Conservation (phyloP, 2,888 invertebrate genomes). For the Cancer borealis region DNA sequence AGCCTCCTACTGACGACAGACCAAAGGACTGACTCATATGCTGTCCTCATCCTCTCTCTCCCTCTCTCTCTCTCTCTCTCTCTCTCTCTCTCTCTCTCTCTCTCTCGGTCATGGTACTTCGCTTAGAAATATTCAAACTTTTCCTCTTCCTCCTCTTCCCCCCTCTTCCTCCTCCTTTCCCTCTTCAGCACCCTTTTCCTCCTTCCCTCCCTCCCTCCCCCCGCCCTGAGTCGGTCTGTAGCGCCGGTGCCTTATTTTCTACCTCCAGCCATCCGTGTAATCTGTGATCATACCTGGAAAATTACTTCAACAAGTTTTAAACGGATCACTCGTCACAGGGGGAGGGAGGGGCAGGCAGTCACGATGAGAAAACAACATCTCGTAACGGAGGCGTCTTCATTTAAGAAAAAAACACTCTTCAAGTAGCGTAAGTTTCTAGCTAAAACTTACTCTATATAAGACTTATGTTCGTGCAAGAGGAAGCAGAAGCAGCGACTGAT, state of each 20-base stretch:
- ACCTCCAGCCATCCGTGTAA: conserved; percentile 55
- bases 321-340: conserved; percentile 49
- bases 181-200: background rate
- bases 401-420: background rate
- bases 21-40: no score
- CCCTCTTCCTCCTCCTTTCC: background rate
- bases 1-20: no score
- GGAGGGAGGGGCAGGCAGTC: background rate
- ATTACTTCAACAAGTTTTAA: conserved; percentile 62
- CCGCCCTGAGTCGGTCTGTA: background rate
- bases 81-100: background rate
- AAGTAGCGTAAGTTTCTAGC: background rate
- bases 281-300: conserved; percentile 68
- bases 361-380: background rate
- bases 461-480: no score
- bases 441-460: no score
- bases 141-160: background rate
- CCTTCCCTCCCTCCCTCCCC: conserved; percentile 9
- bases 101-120: background rate
- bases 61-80: background rate
- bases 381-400: background rate
- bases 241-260: conserved; percentile 53
- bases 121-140: background rate
- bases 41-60: background rate
- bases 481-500: background rate